Conservation (phyloP, 92 coral and sea anemone species). For the Umimayanthus kanabou region DNA sequence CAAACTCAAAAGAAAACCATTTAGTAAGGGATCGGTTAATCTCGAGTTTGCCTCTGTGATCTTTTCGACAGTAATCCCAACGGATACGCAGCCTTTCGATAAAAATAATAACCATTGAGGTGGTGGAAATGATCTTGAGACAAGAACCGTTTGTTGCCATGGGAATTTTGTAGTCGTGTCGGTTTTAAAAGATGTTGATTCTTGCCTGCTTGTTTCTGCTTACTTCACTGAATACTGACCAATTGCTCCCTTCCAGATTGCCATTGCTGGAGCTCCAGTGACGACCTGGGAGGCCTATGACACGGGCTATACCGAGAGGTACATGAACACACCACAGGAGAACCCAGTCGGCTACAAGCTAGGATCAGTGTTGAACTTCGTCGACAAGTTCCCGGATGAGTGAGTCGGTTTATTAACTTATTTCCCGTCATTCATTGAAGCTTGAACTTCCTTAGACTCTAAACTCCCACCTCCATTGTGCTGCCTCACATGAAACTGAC, state of each 20-base stretch:
- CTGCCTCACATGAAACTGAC: not conserved
- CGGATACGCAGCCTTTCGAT: no score
- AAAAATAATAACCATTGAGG: no score
- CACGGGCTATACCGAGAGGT: slow-evolving; percentile 97
- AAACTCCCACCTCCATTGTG: not conserved
- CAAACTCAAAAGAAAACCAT: no score
- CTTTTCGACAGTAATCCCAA: no score
- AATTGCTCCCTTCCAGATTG: slow-evolving; percentile 61
- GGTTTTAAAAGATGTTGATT: no score
- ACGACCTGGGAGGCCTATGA: slow-evolving; percentile 99
- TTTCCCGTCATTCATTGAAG: not conserved
- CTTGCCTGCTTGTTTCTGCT: not conserved
- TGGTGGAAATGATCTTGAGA: not conserved
- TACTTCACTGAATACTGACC: not conserved
- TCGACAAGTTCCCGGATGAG: slow-evolving; percentile 93
- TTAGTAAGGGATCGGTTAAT: no score
- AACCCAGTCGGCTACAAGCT: slow-evolving; percentile 82
- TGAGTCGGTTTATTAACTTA: slow-evolving; percentile 47
- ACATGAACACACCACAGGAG: slow-evolving; percentile 94
- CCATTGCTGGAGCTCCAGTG: slow-evolving; percentile 98
- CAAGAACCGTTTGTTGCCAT: no score
- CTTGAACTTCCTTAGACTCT: no score
- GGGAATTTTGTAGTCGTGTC: no score
- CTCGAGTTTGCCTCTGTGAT: no score
- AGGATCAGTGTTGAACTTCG: slow-evolving; percentile 86